Evolutionary conservation across 2,888 invertebrate species (phyloP), one percentile per base, ranked within the genome.

Genomic region (Amphimallon solstitiale): DNA sequence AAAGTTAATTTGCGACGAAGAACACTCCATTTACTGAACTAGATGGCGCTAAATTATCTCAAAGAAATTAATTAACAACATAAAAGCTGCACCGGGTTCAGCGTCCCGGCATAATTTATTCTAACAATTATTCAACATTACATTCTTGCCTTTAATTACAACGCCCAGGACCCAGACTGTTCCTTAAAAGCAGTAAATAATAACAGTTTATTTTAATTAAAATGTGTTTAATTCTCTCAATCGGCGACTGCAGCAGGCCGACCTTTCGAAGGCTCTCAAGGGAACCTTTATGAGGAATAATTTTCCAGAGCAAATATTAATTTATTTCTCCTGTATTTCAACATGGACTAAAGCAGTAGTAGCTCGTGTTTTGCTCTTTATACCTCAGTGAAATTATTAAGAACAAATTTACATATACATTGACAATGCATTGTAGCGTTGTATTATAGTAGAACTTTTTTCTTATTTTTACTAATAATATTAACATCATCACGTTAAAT

Each of bases 141-240:
- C 51, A 63, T 51, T 63, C 63, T 63, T 51, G 63, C 63, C 40
- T 46, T 63, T 63, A 54, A 63, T 54, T 63, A 52, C 43, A 14
- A 14, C 43, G 35, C 14, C 34, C 19, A 37, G 17, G 46, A 35
- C 40, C 38, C 19, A 17, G 12, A n/a, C 40, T 29, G 63, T 38
- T 49, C 63, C 63, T 63, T 54, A 37, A 45, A 46, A 43, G 63
- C 51, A 45, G 52, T 43, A 63, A 63, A 63, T 63, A 63, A 63
- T 63, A 63, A 63, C 63, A 63, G 63, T 63, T 63, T 63, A 46
- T 63, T 63, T 63, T 63, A 63, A 63, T 63, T 63, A 63, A 63
- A 63, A 54, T 63, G 54, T 45, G 63, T 63, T 54, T 63, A 63
- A 63, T 63, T 63, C 63, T 40, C 63, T 63, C 63, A 46, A 63